Base-by-base conservation (phyloP, 1,140 invertebrate species). In the Macrobrachium nipponense region DNA sequence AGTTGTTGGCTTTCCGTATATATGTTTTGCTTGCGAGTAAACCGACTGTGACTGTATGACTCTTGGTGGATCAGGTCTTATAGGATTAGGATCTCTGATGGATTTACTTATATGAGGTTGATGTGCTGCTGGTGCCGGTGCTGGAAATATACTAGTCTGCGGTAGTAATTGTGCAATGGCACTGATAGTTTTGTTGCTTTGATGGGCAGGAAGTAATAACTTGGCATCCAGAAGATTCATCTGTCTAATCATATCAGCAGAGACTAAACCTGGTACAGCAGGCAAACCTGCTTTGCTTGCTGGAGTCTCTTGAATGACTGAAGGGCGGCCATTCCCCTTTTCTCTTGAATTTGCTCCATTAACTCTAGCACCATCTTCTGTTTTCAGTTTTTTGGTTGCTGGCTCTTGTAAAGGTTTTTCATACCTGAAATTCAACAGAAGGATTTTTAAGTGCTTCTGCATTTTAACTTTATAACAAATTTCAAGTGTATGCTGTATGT, bases 161-260 rank as follows among this genome's bases (percentile, higher is more conserved):
- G 88, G 88, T 59, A 89, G 81, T 18, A 89, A 80, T 68, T 87
- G 86, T 43, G 88, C 88, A 66, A 89, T 66, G 4, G 88, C 88
- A 70, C 86, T 89, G 20, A 89, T 89, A 60, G 88, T 89, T 77
- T 89, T 89, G 70, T 87, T 89, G 73, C 85, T 87, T 80, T 89
- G 88, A 76, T 89, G 88, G 27, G 88, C 88, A 66, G 88, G 88
- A 36, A 89, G 76, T n/a, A 89, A 86, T 36, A 89, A 64, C 75
- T 89, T 89, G 44, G 86, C 80, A 68, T 89, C 88, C 60, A 89
- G 51, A 3, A 89, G 60, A 68, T 87, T 87, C 88, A 89, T 89
- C 51, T 87, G 87, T 68, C 88, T 78, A 23, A 89, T 61, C 5
- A 89, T 64, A 78, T 89, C 88, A 0, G 88, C 88, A 36, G 88